Evolutionary conservation across 2,888 invertebrate genomes (phyloP).

Genomic region (Hypselothyrea guttata): DNA sequence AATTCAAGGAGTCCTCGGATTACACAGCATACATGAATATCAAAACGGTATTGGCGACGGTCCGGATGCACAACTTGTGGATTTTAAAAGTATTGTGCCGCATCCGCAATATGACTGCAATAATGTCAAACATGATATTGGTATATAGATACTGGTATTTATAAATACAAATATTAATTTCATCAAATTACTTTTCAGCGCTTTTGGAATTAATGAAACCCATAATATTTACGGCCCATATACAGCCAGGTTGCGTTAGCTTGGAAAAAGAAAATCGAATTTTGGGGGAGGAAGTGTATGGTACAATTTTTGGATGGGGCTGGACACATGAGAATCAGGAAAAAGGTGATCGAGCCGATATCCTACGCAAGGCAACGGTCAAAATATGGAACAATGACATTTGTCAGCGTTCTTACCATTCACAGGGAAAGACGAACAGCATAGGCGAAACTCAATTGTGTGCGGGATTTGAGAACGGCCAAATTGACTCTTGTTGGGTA

Average conservation of each 20-base stretch:
- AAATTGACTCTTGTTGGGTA: slow-evolving; percentile 94
- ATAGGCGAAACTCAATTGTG: slow-evolving; percentile 91
- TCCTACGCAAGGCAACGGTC: slow-evolving; percentile 90
- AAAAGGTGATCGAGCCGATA: slow-evolving; percentile 86
- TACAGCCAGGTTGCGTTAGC: slow-evolving; percentile 90
- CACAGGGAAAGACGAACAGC: slow-evolving; percentile 87
- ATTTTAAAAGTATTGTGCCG: slow-evolving; percentile 84
- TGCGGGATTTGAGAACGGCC: slow-evolving; percentile 92
- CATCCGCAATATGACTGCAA: slow-evolving; percentile 90
- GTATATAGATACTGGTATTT: slow-evolving; percentile 51
- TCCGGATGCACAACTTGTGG: slow-evolving; percentile 64
- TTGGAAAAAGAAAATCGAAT: no score
- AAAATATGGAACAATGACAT: slow-evolving; percentile 88
- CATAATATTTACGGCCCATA: slow-evolving; percentile 87
- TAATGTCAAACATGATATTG: slow-evolving; percentile 84
- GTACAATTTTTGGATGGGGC: slow-evolving; percentile 93
- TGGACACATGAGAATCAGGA: slow-evolving; percentile 90
- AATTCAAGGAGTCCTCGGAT: slow-evolving; percentile 87
- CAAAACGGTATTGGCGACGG: slow-evolving; percentile 81
- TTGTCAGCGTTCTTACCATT: slow-evolving; percentile 90
- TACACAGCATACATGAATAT: slow-evolving; percentile 86
- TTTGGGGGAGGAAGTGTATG: slow-evolving; percentile 82
- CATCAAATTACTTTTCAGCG: slow-evolving; percentile 82
- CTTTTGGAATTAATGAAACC: slow-evolving; percentile 87
- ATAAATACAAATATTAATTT: not conserved